Conservation (phyloP, 2,113 vertebrate genomes). For the Neodontobutis hainanensis region DNA sequence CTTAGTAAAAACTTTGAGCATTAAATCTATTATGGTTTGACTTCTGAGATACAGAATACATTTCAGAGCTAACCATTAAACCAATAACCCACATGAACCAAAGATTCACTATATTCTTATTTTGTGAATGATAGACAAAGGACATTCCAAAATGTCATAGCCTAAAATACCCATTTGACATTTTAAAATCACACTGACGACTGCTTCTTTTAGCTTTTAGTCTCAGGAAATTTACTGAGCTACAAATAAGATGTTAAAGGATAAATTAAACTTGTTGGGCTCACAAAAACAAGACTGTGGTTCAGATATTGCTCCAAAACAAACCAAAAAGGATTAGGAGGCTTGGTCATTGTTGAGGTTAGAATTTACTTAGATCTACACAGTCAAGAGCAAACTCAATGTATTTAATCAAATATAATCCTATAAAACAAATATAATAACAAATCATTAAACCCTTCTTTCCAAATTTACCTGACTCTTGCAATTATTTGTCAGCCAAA, state of each 20-base stretch:
- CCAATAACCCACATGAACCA: not conserved
- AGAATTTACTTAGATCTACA: too few relatives aligned
- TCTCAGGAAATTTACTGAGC: not conserved
- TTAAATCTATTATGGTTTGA: not conserved
- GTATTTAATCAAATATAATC: too few relatives aligned
- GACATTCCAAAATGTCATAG: conserved; percentile 3
- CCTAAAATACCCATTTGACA: conserved; percentile 1
- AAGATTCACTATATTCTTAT: not conserved
- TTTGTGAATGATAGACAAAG: not conserved
- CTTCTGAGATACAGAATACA: not conserved
- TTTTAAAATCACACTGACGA: not conserved
- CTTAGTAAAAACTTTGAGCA: too few relatives aligned
- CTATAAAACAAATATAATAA: too few relatives aligned
- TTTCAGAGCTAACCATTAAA: not conserved
- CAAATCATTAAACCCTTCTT: too few relatives aligned
- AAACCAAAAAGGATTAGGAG: too few relatives aligned
- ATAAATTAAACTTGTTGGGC: not conserved
- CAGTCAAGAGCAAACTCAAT: too few relatives aligned
- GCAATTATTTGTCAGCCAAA: too few relatives aligned
- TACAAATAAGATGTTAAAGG: not conserved
- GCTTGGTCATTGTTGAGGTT: too few relatives aligned
- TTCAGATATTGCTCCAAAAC: too few relatives aligned
- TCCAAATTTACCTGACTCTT: too few relatives aligned
- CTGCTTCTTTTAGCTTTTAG: conserved; percentile 1
- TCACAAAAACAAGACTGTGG: not conserved